Percentiles rank a stretch among this genome's conserved stretches.
Evolutionary conservation across 2,888 invertebrate genomes (phyloP).

Genomic region (Cephus sareptanus): DNA sequence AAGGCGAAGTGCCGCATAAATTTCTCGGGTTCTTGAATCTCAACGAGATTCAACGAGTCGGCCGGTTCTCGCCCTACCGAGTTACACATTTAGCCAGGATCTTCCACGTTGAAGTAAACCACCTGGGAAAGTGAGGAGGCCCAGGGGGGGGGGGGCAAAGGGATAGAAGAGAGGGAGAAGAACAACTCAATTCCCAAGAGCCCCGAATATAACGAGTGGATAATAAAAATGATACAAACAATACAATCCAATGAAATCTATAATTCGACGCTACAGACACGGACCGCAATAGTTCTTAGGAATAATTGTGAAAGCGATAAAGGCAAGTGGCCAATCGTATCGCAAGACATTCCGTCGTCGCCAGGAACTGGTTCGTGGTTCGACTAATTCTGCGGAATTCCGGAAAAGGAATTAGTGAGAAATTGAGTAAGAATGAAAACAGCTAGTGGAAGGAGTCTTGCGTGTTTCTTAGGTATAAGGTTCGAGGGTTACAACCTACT

Average conservation of each 20-base stretch:
- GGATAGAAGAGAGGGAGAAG: background rate
- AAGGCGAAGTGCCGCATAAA: constrained; percentile 2
- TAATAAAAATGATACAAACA: background rate
- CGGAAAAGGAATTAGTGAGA: background rate
- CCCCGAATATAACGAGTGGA: background rate
- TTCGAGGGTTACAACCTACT: background rate
- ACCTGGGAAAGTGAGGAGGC: background rate
- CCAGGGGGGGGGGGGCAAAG: background rate
- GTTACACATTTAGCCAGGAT: background rate
- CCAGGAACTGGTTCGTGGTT: background rate
- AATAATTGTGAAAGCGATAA: background rate
- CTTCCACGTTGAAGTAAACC: background rate
- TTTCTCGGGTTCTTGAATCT: background rate
- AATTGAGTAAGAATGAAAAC: background rate
- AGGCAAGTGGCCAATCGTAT: background rate
- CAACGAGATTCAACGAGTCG: background rate
- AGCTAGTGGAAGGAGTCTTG: background rate
- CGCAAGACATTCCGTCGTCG: background rate
- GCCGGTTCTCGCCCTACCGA: background rate
- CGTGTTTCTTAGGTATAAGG: constrained; percentile 1
- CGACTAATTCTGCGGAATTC: background rate
- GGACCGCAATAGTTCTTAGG: background rate
- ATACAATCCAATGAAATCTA: background rate
- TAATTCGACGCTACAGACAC: background rate
- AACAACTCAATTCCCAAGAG: background rate